These are phyloP conservation scores for Enteromius unitaeniatus DNA, from an alignment of 2,797 vertebrate species.

Conservation along the genomic window DNA sequence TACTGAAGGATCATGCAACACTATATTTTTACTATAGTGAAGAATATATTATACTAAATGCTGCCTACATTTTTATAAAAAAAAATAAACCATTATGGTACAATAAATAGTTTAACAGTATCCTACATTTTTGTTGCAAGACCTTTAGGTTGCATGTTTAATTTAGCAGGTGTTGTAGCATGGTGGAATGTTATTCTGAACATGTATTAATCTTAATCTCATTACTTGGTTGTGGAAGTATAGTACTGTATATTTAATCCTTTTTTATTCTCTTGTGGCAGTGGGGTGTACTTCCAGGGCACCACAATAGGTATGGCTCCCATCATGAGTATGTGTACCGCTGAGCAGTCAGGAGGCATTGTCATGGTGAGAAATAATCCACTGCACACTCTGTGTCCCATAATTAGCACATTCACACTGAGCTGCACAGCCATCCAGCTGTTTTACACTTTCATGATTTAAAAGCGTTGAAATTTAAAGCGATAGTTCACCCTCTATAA, in stretches of 20 bases:
- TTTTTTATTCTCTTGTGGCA: slow-evolving; percentile 65
- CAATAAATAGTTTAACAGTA: not conserved
- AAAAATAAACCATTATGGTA: not conserved
- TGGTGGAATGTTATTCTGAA: not conserved
- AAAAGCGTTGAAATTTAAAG: not conserved
- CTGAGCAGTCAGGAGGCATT: slow-evolving; percentile 95
- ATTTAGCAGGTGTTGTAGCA: not conserved
- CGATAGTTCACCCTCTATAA: not conserved
- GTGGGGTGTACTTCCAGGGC: slow-evolving; percentile 97
- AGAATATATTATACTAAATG: not conserved
- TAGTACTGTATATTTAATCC: not conserved
- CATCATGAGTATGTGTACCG: slow-evolving; percentile 99
- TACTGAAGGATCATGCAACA: not conserved
- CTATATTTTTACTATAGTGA: not conserved
- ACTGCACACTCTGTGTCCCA: not conserved
- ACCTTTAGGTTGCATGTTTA: not conserved
- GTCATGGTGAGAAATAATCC: slow-evolving; percentile 88
- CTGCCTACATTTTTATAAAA: not conserved
- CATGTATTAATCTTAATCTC: slow-evolving; percentile 30
- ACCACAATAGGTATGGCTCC: slow-evolving; percentile 99
- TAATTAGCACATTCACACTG: slow-evolving; percentile 22
- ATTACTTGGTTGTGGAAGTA: slow-evolving; percentile 4
- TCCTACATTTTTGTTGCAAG: not conserved
- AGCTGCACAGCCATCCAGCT: slow-evolving; percentile 19
- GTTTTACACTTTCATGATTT: slow-evolving; percentile 29